A percentile compares a stretch with the other conserved stretches of the same genome.
These are phyloP conservation scores for Helarctos malayanus DNA, from an alignment of 2,797 vertebrate genomes.

Conservation along the genomic window DNA sequence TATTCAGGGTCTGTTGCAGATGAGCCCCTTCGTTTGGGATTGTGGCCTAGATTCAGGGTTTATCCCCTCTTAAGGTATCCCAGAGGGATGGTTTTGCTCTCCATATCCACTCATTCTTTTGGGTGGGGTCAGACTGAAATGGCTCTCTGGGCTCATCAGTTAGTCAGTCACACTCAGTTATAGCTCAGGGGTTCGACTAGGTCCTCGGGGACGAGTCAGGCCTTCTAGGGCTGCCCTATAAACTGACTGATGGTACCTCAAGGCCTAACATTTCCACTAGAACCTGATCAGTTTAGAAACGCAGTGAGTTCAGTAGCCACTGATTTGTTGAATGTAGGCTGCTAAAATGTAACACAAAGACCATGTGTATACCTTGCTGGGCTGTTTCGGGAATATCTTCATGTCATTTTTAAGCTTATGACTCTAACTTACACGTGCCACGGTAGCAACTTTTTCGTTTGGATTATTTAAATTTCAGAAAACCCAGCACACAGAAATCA, in stretches of 20 bases:
- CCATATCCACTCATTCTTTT: not conserved
- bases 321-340: not conserved
- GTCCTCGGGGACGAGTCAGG: not conserved
- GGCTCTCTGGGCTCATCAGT: not conserved
- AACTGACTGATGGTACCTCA: not conserved
- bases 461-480: slow-evolving; percentile 46
- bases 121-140: not conserved
- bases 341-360: not conserved
- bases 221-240: not conserved
- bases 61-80: not conserved
- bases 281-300: not conserved
- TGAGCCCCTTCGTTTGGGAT: not conserved
- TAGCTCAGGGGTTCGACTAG: not conserved
- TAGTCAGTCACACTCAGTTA: not conserved
- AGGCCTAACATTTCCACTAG: not conserved
- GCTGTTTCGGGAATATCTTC: not conserved
- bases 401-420: slow-evolving; percentile 29
- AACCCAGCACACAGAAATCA: not conserved
- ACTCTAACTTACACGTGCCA: not conserved
- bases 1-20: not conserved
- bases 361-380: not conserved
- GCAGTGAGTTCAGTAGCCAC: not conserved
- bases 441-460: not conserved
- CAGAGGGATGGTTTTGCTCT: not conserved
- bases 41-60: not conserved